Conservation (phyloP, 2,797 vertebrate genomes). For the Serranus cabrilla region DNA sequence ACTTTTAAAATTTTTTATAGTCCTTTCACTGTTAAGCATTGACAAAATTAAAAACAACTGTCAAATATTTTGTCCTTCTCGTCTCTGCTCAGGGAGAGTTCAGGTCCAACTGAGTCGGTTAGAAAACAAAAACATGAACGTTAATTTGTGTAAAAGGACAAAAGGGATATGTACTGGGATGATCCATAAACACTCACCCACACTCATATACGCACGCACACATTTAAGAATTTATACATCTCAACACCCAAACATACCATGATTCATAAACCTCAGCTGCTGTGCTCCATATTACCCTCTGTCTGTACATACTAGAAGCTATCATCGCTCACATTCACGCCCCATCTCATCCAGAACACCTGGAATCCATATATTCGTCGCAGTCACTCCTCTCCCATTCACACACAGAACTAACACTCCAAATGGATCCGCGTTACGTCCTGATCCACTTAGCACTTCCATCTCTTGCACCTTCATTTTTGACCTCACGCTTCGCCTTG, state of each 20-base stretch:
- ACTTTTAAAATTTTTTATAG: constrained; percentile 84
- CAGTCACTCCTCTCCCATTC: constrained; percentile 53
- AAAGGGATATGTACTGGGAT: constrained; percentile 77
- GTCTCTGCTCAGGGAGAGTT: constrained; percentile 77
- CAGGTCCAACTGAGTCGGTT: constrained; percentile 73
- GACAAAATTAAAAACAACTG: constrained; percentile 72
- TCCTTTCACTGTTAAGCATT: constrained; percentile 81
- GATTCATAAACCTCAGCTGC: constrained; percentile 63
- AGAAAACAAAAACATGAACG: constrained; percentile 69
- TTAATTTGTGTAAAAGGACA: constrained; percentile 78
- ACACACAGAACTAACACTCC: constrained; percentile 58
- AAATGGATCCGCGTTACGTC: constrained; percentile 56
- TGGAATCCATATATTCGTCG: constrained; percentile 54
- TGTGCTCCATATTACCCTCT: constrained; percentile 57
- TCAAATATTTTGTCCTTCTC: constrained; percentile 66
- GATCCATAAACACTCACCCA: constrained; percentile 71
- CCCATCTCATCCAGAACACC: constrained; percentile 56
- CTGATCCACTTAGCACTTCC: constrained; percentile 41
- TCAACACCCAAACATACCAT: constrained; percentile 70
- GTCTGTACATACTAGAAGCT: constrained; percentile 73
- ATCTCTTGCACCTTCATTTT: constrained; percentile 57
- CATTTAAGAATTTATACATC: constrained; percentile 76
- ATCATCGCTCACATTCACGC: constrained; percentile 66
- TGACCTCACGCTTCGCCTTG: constrained; percentile 49
- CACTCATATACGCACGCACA: constrained; percentile 72